Evolutionary conservation across 2,797 vertebrate genomes (phyloP).

Genomic region (Molossus molossus): DNA sequence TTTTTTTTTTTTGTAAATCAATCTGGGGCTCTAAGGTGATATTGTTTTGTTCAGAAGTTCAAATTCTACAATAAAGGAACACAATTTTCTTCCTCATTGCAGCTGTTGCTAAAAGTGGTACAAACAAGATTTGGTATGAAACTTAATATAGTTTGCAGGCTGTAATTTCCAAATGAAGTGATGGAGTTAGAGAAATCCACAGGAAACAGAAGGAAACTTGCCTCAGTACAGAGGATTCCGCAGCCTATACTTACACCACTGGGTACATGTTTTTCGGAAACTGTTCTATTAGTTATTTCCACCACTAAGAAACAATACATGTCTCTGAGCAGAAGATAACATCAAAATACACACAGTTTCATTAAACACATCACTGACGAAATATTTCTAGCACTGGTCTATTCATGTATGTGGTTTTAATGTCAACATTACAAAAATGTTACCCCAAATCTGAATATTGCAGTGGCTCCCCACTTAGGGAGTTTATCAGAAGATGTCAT

Average conservation of each 20-base stretch:
- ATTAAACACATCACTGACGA: background rate
- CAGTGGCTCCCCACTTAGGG: background rate
- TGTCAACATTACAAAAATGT: background rate
- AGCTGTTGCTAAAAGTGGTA: slow-evolving; percentile 75
- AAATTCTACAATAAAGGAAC: slow-evolving; percentile 69
- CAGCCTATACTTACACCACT: slow-evolving; percentile 75
- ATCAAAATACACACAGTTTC: background rate
- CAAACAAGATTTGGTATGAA: slow-evolving; percentile 71
- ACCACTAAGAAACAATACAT: slow-evolving; percentile 61
- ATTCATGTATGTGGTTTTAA: background rate
- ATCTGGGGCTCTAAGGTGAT: background rate
- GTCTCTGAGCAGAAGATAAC: slow-evolving; percentile 66
- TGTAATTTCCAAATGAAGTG: slow-evolving; percentile 77
- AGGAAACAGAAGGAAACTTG: slow-evolving; percentile 82
- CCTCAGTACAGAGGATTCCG: slow-evolving; percentile 35
- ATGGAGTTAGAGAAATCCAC: slow-evolving; percentile 70
- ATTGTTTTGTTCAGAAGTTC: slow-evolving; percentile 53
- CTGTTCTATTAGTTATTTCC: slow-evolving; percentile 71
- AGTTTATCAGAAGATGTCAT: slow-evolving; percentile 1
- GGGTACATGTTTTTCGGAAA: slow-evolving; percentile 75
- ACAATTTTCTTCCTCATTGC: slow-evolving; percentile 66
- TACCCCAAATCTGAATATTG: background rate
- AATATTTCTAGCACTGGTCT: background rate
- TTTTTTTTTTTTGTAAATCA: background rate
- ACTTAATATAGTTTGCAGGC: slow-evolving; percentile 69